Evolutionary conservation across 1,140 invertebrate species (phyloP).

Genomic region (Aphidius gifuensis): DNA sequence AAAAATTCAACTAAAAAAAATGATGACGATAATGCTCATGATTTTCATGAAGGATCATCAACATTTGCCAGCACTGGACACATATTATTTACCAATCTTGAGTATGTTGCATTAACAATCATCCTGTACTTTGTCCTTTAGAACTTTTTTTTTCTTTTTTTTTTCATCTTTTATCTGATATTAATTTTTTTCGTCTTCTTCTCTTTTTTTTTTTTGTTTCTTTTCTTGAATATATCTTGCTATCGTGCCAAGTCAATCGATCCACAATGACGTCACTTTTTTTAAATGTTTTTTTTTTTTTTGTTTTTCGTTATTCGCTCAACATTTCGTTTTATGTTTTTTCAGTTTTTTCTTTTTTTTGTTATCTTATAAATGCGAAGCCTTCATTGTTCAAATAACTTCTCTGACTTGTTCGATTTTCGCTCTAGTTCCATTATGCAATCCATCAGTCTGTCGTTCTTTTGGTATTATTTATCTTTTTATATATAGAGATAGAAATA

Average conservation of each 20-base stretch:
- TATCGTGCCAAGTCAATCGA: constrained; percentile 7
- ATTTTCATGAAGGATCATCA: constrained; percentile 13
- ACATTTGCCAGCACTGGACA: constrained; percentile 35
- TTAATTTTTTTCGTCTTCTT: not conserved
- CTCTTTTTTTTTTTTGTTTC: not conserved
- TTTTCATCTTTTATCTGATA: not conserved
- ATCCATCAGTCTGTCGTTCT: too few relatives aligned
- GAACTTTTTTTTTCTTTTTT: constrained; percentile 18
- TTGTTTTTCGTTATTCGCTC: too few relatives aligned
- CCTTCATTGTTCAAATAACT: too few relatives aligned
- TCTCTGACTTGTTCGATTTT: too few relatives aligned
- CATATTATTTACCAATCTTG: constrained; percentile 38
- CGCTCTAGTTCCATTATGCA: too few relatives aligned
- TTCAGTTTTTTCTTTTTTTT: too few relatives aligned
- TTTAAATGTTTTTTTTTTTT: not conserved
- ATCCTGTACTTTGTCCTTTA: constrained; percentile 42
- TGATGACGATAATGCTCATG: constrained; percentile 24
- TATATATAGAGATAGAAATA: not conserved
- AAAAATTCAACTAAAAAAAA: not conserved
- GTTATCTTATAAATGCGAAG: too few relatives aligned
- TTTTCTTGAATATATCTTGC: not conserved
- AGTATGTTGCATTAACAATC: constrained; percentile 39
- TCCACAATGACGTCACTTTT: not conserved
- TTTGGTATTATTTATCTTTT: too few relatives aligned
- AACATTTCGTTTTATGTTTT: too few relatives aligned